Conservation (phyloP, 2,888 invertebrate genomes). For the Lacanobia wlatinum region DNA sequence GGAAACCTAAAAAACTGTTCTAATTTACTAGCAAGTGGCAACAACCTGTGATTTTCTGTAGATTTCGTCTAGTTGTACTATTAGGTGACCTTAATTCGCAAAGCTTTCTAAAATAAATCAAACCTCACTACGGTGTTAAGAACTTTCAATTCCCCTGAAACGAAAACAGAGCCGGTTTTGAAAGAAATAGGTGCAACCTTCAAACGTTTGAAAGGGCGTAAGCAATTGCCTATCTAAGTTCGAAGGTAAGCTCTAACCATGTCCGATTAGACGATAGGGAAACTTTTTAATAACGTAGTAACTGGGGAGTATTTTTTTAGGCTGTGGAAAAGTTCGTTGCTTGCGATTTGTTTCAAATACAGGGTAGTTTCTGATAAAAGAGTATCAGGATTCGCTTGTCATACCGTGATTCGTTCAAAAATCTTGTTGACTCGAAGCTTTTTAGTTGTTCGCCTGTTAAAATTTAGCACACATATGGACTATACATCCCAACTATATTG, state of each 20-base stretch:
- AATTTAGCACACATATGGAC: too few species aligned
- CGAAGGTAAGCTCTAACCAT: constrained; percentile 41
- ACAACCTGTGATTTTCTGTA: too few species aligned
- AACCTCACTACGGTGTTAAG: neutral
- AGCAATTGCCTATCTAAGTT: constrained; percentile 43
- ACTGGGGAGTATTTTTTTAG: neutral
- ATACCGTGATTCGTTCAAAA: too few species aligned
- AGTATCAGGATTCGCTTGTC: too few species aligned
- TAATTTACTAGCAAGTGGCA: too few species aligned
- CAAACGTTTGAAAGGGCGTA: constrained; percentile 9
- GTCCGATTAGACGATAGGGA: constrained; percentile 27
- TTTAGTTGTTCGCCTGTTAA: too few species aligned
- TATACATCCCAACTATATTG: too few species aligned
- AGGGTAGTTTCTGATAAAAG: too few species aligned
- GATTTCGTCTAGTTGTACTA: too few species aligned
- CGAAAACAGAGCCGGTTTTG: neutral
- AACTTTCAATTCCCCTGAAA: constrained; percentile 5
- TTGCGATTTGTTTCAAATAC: neutral
- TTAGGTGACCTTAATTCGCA: neutral
- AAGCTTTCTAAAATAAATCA: constrained; percentile 4
- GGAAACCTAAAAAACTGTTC: too few species aligned
- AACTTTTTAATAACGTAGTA: constrained; percentile 32
- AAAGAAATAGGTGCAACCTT: constrained; percentile 42
- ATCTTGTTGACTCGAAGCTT: too few species aligned
- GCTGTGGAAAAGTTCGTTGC: neutral